phyloP scores from a whole-genome alignment of 2,888 invertebrate species.

The Taenaris catops region DNA sequence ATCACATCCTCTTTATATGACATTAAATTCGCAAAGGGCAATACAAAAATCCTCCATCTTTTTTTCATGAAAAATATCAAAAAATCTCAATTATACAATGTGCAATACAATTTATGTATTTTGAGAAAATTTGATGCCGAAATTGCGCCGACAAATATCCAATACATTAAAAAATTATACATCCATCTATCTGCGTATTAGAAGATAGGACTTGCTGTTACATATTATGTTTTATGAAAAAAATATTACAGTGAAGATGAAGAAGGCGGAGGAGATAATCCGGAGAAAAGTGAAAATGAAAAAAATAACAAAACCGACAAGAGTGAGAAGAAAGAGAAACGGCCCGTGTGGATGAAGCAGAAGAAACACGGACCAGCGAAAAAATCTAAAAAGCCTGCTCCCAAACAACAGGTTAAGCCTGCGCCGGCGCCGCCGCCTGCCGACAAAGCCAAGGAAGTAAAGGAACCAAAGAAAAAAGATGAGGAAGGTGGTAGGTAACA shows the following conservation, averaged over 20 bases:
- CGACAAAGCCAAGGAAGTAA: slow-evolving; percentile 44
- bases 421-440: slow-evolving; percentile 27
- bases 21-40: too few species aligned
- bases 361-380: slow-evolving; percentile 79
- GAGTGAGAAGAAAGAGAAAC: slow-evolving; percentile 77
- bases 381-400: slow-evolving; percentile 78
- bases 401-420: slow-evolving; percentile 36
- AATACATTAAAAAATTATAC: too few species aligned
- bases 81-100: too few species aligned
- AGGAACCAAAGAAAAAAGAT: slow-evolving; percentile 68
- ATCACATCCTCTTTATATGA: too few species aligned
- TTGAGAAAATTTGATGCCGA: too few species aligned
- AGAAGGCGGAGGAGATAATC: slow-evolving; percentile 68
- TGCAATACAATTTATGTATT: too few species aligned
- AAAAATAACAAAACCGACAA: slow-evolving; percentile 64
- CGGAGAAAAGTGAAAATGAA: slow-evolving; percentile 45
- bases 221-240: too few species aligned
- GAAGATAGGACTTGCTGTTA: too few species aligned
- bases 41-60: too few species aligned
- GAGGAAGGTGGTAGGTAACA: slow-evolving; percentile 45
- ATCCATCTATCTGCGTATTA: too few species aligned
- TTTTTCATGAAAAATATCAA: too few species aligned
- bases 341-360: slow-evolving; percentile 91
- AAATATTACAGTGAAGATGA: slow-evolving; percentile 66
- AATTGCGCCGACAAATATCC: too few species aligned